Percentiles rank a stretch among this genome's conserved stretches.
Evolutionary conservation across 1,140 invertebrate species (phyloP).

Genomic region (Diabrotica undecimpunctata): DNA sequence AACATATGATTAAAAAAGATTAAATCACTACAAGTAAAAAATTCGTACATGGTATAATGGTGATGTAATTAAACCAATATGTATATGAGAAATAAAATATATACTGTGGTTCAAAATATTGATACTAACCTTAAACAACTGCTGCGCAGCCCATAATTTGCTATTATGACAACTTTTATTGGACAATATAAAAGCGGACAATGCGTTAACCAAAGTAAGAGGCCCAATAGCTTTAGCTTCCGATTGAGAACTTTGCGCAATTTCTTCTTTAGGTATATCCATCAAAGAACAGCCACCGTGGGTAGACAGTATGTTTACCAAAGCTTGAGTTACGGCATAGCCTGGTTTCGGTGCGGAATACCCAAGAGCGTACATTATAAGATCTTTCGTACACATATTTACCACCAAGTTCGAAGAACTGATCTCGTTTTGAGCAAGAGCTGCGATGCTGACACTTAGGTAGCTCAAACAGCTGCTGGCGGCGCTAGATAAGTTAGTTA

Average conservation of each 20-base stretch:
- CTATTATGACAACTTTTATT: slow-evolving; percentile 42
- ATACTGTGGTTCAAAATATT: too few relatives aligned
- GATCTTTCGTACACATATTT: slow-evolving; percentile 60
- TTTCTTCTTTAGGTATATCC: slow-evolving; percentile 45
- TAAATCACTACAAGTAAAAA: too few relatives aligned
- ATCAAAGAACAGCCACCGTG: slow-evolving; percentile 49
- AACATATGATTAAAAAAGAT: too few relatives aligned
- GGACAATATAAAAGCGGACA: slow-evolving; percentile 60
- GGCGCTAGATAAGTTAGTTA: slow-evolving; percentile 37
- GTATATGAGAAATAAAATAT: too few relatives aligned
- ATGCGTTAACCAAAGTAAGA: slow-evolving; percentile 59
- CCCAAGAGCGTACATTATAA: slow-evolving; percentile 47
- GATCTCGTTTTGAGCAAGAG: slow-evolving; percentile 55
- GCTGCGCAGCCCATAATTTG: slow-evolving; percentile 60
- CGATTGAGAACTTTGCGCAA: slow-evolving; percentile 18
- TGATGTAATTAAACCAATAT: too few relatives aligned
- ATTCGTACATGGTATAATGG: too few relatives aligned
- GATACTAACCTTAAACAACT: slow-evolving; percentile 46
- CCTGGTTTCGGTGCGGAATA: slow-evolving; percentile 35
- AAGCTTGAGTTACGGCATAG: slow-evolving; percentile 60
- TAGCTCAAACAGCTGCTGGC: slow-evolving; percentile 51
- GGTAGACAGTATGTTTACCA: slow-evolving; percentile 56
- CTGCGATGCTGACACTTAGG: slow-evolving; percentile 56
- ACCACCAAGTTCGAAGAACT: slow-evolving; percentile 56
- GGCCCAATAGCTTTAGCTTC: slow-evolving; percentile 43